These are phyloP conservation scores for Melierax canorus DNA, from an alignment of 2,113 vertebrate genomes.

Conservation along the genomic window DNA sequence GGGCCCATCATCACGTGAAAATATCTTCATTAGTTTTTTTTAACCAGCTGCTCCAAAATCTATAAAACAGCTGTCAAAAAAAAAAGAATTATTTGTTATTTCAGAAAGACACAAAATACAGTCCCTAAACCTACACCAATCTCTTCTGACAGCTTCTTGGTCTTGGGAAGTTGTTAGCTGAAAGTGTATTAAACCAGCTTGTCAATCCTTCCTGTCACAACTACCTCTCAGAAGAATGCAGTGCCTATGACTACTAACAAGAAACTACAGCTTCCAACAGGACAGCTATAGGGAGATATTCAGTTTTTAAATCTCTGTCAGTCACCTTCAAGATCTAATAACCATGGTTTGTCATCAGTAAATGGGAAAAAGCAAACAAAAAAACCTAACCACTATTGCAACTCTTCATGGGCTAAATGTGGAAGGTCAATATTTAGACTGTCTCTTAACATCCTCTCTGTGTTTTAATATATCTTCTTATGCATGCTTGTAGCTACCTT, in stretches of 20 bases:
- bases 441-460: background rate
- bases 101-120: constrained; percentile 31
- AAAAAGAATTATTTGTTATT: constrained; percentile 40
- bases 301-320: background rate
- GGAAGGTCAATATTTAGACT: background rate
- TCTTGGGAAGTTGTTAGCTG: background rate
- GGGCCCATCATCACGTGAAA: constrained; percentile 7
- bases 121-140: constrained; percentile 3
- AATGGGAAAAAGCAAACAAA: background rate
- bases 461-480: background rate
- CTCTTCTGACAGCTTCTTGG: constrained; percentile 9
- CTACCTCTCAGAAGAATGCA: background rate
- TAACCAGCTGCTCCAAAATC: constrained; percentile 41
- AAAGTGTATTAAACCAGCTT: background rate
- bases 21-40: constrained; percentile 37
- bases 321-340: background rate
- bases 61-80: constrained; percentile 40
- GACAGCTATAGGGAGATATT: background rate
- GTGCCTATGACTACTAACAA: background rate
- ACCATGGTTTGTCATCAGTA: background rate
- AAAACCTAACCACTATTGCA: background rate
- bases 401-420: background rate
- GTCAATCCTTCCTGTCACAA: background rate
- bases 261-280: background rate
- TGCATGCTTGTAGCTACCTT: background rate